Evolutionary conservation across 2,113 vertebrate genomes (phyloP), one percentile per base, ranked within the genome.

Genomic region (Protomyctophum bolini): DNA sequence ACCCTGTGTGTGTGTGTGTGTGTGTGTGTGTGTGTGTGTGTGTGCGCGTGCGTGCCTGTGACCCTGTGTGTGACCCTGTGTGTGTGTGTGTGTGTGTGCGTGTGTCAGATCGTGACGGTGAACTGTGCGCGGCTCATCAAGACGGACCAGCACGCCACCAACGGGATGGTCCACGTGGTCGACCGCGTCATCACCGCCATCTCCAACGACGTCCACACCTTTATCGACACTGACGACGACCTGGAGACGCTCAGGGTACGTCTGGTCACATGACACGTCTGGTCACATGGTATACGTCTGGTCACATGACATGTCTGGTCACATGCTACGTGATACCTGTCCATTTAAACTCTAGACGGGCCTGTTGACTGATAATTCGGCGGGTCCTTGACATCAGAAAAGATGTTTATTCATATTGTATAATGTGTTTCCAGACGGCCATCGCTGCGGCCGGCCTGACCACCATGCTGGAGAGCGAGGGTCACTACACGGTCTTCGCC

Each of bases 51-150:
- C 21, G 21, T 21, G 21, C 21, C 1, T 41, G 33, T 2, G 33
- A n/a, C n/a, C n/a, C n/a, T 41, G 33, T 2, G 33, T 41, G 33
- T 2, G 33, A n/a, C n/a, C n/a, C n/a, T 33, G 33, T 33, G 33
- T 41, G 33, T 2, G 33, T 41, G 33, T 2, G 33, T 41, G 33
- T 2, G 33, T 41, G 33, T 41, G 33, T 41, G 33, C 5, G 33
- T 41, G 1, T 2, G 2, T 62, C 88, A 99, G 98, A 94, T 99
- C 7, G 94, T 99, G 55, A 99, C 98, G 0, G 96, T 99, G 74
- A 99, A 99, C 91, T 99, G 97, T 14, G 97, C 97, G n/a, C 93
- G 98, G 60, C 92, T 99, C 54, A 79, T 98, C 84, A 98, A 98
- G 86, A 95, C 98, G 0, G 97, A 99, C 89, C 97, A 99, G 68